These are phyloP conservation scores for Automeris io DNA, from an alignment of 2,888 invertebrate species.

Conservation along the genomic window DNA sequence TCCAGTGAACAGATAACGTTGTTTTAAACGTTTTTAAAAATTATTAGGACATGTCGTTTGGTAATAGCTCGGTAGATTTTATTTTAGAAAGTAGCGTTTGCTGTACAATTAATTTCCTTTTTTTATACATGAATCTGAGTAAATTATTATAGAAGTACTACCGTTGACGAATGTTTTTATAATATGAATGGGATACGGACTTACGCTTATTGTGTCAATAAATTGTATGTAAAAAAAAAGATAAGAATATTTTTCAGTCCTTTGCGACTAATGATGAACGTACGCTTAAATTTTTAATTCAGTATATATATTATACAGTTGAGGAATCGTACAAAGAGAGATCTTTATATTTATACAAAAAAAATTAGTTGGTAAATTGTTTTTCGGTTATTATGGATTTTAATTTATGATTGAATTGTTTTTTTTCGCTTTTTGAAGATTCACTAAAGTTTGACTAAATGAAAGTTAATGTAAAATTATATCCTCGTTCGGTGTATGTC, in stretches of 20 bases:
- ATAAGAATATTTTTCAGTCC: slow-evolving; percentile 48
- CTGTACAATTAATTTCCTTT: slow-evolving; percentile 31
- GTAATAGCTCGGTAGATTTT: not conserved
- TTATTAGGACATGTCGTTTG: not conserved
- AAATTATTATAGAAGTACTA: slow-evolving; percentile 29
- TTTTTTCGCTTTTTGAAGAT: slow-evolving; percentile 13
- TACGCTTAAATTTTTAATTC: slow-evolving; percentile 42
- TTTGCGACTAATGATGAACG: slow-evolving; percentile 36
- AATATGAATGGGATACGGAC: slow-evolving; percentile 34
- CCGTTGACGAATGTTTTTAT: slow-evolving; percentile 14
- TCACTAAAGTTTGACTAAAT: not conserved
- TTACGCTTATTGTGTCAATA: slow-evolving; percentile 54
- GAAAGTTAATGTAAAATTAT: slow-evolving; percentile 14
- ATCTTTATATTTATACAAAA: not conserved
- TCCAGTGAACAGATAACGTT: slow-evolving; percentile 19
- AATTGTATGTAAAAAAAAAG: slow-evolving; percentile 29
- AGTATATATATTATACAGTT: slow-evolving; percentile 50
- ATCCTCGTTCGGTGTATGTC: slow-evolving; percentile 32
- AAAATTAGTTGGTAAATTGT: not conserved
- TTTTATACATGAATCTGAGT: slow-evolving; percentile 28
- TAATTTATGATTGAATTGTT: slow-evolving; percentile 7
- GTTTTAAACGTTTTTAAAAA: slow-evolving; percentile 10
- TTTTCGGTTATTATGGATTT: not conserved
- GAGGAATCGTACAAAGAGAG: slow-evolving; percentile 41
- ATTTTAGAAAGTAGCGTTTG: slow-evolving; percentile 18